Conservation (phyloP, 2,797 vertebrate species). For the Notolabrus celidotus region DNA sequence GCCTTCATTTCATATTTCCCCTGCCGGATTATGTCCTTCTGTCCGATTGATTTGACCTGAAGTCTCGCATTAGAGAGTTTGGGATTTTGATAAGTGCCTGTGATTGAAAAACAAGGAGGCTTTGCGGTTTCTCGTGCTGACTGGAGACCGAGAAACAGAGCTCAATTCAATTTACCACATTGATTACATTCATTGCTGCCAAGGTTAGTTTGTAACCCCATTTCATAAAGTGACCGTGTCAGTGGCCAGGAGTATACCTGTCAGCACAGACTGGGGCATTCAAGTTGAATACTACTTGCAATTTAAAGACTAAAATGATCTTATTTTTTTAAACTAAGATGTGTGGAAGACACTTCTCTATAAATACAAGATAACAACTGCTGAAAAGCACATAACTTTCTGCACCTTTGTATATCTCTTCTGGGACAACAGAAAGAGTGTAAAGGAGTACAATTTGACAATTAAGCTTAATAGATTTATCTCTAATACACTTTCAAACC, state of each 20-base stretch:
- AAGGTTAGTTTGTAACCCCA: conserved; percentile 45
- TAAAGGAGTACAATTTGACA: too few species aligned
- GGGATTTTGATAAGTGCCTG: conserved; percentile 48
- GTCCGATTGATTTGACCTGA: conserved; percentile 28
- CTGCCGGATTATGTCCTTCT: conserved; percentile 22
- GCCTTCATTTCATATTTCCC: conserved; percentile 26
- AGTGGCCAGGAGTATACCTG: conserved; percentile 34
- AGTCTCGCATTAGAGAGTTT: conserved; percentile 31
- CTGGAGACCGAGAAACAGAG: conserved; percentile 36
- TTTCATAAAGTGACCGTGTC: conserved; percentile 56
- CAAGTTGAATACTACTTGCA: conserved; percentile 16
- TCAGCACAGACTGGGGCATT: conserved; percentile 15
- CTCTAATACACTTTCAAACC: too few species aligned
- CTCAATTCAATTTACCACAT: conserved; percentile 53
- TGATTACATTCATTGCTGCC: conserved; percentile 61
- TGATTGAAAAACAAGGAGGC: conserved; percentile 48
- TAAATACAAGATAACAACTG: too few species aligned
- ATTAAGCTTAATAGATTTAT: too few species aligned
- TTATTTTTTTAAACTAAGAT: not conserved
- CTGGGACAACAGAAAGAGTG: too few species aligned
- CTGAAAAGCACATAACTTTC: too few species aligned
- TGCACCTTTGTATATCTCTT: too few species aligned
- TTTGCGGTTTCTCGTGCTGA: conserved; percentile 14
- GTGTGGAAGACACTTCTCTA: too few species aligned
- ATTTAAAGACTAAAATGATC: not conserved